Evolutionary conservation across 2,888 invertebrate species (phyloP).

Genomic region (Acrobasis consociella): DNA sequence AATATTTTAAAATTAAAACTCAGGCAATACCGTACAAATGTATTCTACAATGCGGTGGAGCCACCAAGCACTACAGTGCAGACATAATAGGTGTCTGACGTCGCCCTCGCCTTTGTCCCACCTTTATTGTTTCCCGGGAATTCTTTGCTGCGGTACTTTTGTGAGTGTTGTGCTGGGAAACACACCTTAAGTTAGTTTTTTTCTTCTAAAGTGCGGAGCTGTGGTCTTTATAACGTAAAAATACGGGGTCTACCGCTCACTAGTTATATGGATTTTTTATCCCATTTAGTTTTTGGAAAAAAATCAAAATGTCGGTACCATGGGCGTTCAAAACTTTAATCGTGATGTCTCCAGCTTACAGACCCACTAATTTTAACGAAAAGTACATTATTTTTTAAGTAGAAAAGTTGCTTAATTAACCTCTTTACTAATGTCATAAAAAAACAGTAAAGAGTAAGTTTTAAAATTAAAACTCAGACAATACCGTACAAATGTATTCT

Average conservation of each 20-base stretch:
- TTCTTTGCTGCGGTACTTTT: neutral
- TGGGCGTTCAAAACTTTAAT: no score
- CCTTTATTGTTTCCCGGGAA: neutral
- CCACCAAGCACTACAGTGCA: neutral
- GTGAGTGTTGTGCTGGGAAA: neutral
- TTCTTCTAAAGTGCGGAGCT: no score
- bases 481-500: neutral
- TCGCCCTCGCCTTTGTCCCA: neutral
- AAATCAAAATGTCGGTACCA: no score
- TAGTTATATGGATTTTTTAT: no score
- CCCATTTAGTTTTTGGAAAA: no score
- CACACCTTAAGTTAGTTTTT: neutral
- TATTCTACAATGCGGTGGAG: neutral
- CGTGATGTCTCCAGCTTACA: no score
- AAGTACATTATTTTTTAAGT: no score
- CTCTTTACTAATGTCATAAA: constrained; percentile 21
- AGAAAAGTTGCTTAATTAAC: neutral
- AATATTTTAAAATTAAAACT: neutral
- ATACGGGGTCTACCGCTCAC: no score
- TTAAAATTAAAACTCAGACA: neutral
- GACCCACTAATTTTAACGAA: no score
- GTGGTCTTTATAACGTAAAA: no score
- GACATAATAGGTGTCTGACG: neutral
- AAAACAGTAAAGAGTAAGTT: neutral
- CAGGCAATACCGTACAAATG: neutral